Evolutionary conservation across 2,888 invertebrate genomes (phyloP).

Genomic region (Theodoxus fluviatilis): DNA sequence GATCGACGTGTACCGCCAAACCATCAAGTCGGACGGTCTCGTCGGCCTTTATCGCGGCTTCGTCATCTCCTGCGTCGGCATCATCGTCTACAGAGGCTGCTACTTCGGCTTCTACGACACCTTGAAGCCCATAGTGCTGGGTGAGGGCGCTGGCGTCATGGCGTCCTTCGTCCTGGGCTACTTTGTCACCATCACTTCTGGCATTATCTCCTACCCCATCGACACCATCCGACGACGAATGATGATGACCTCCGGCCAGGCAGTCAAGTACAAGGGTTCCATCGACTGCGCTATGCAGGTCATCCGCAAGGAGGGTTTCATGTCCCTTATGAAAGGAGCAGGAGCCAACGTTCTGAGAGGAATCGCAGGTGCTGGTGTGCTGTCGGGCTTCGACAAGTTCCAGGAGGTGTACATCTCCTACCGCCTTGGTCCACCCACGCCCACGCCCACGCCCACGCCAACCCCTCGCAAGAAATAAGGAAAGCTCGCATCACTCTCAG

Average conservation of each 20-base stretch:
- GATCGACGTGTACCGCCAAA: slow-evolving; percentile 67
- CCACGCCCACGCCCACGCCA: no score
- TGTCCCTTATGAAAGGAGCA: slow-evolving; percentile 89
- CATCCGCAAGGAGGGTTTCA: slow-evolving; percentile 79
- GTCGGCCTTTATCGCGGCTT: slow-evolving; percentile 66
- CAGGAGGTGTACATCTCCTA: slow-evolving; percentile 53
- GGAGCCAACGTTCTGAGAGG: slow-evolving; percentile 65
- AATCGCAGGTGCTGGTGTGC: slow-evolving; percentile 65
- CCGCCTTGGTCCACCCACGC: no score
- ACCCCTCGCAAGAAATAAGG: no score
- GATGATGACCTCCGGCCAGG: slow-evolving; percentile 91
- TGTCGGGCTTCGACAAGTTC: slow-evolving; percentile 63
- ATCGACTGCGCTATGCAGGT: slow-evolving; percentile 91
- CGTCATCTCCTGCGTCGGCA: slow-evolving; percentile 64
- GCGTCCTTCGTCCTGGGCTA: slow-evolving; percentile 60
- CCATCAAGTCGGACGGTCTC: slow-evolving; percentile 62
- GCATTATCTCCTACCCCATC: slow-evolving; percentile 94
- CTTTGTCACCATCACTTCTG: slow-evolving; percentile 82
- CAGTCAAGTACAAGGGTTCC: slow-evolving; percentile 76
- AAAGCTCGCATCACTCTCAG: no score
- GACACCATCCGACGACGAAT: slow-evolving; percentile 92
- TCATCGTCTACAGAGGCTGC: slow-evolving; percentile 65
- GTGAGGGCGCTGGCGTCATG: slow-evolving; percentile 54
- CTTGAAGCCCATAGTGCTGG: slow-evolving; percentile 62
- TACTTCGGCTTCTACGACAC: slow-evolving; percentile 67